Conservation (phyloP, 2,888 invertebrate genomes). For the Cheilosia soror region DNA sequence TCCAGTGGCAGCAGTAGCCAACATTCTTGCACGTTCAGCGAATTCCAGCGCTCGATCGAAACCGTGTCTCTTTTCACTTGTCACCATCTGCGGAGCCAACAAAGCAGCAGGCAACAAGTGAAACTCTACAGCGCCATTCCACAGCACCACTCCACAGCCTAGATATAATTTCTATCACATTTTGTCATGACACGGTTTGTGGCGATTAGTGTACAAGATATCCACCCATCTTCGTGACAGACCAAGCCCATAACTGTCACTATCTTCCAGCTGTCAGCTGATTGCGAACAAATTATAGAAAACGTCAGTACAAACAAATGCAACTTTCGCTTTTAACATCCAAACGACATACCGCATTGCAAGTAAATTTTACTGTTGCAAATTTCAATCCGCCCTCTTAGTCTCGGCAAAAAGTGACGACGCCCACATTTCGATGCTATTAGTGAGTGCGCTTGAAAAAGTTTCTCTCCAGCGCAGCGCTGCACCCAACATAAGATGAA, state of each 20-base stretch:
- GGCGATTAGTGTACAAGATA: not conserved
- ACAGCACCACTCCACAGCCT: not conserved
- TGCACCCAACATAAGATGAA: conserved; percentile 9
- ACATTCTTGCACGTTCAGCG: conserved; percentile 22
- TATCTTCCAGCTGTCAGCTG: conserved; percentile 17
- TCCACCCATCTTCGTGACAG: not conserved
- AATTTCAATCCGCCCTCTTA: conserved; percentile 1
- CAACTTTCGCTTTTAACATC: conserved; percentile 13
- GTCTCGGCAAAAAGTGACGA: not conserved
- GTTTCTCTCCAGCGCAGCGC: not conserved
- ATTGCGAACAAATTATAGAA: conserved; percentile 17
- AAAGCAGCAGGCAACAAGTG: not conserved
- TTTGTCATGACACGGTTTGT: not conserved
- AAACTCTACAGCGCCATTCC: not conserved
- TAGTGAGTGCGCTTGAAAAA: not conserved
- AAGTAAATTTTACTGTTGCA: not conserved
- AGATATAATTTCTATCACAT: not conserved
- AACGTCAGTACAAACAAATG: conserved; percentile 11
- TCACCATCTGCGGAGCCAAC: not conserved
- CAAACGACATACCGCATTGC: not conserved
- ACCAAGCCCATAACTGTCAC: conserved; percentile 27
- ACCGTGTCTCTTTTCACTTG: conserved; percentile 6
- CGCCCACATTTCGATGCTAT: conserved; percentile 9
- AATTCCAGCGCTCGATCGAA: conserved; percentile 1
- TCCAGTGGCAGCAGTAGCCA: not conserved